These are phyloP conservation scores for Scytalopus superciliaris DNA, from an alignment of 2,113 vertebrate genomes.

Conservation along the genomic window DNA sequence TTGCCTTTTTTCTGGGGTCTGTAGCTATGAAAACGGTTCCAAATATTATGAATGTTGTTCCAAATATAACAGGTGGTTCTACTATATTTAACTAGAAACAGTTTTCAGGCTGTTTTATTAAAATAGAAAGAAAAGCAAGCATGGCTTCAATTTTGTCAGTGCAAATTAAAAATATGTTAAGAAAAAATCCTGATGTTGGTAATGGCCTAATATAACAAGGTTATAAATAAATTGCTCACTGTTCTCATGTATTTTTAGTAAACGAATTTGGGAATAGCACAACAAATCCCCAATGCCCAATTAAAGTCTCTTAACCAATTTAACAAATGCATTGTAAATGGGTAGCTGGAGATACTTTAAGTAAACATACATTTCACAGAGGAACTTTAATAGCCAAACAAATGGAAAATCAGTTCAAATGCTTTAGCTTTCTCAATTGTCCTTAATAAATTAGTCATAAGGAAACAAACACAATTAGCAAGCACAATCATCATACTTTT, in stretches of 20 bases:
- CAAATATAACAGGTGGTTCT: slow-evolving; percentile 53
- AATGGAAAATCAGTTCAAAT: slow-evolving; percentile 58
- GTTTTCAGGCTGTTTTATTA: slow-evolving; percentile 32
- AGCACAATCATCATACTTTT: not conserved
- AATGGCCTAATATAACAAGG: slow-evolving; percentile 60
- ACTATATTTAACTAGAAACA: slow-evolving; percentile 53
- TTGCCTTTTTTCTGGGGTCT: not conserved
- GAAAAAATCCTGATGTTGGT: slow-evolving; percentile 1
- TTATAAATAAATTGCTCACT: slow-evolving; percentile 68
- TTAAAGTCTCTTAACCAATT: slow-evolving; percentile 77
- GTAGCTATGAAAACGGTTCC: not conserved
- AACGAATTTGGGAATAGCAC: slow-evolving; percentile 63
- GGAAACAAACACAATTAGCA: slow-evolving; percentile 35
- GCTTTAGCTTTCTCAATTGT: slow-evolving; percentile 49
- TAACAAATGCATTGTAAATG: slow-evolving; percentile 67
- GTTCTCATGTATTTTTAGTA: slow-evolving; percentile 68
- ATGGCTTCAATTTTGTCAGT: slow-evolving; percentile 39
- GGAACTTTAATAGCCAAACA: slow-evolving; percentile 62
- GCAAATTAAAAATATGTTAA: slow-evolving; percentile 46
- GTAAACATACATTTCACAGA: slow-evolving; percentile 65
- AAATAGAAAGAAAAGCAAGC: slow-evolving; percentile 16
- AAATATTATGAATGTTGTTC: slow-evolving; percentile 36
- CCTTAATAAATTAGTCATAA: slow-evolving; percentile 58
- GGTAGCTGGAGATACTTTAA: slow-evolving; percentile 67
- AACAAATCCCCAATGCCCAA: slow-evolving; percentile 69